Evolutionary conservation across 2,888 invertebrate genomes (phyloP).

Genomic region (Frankliniella fusca): DNA sequence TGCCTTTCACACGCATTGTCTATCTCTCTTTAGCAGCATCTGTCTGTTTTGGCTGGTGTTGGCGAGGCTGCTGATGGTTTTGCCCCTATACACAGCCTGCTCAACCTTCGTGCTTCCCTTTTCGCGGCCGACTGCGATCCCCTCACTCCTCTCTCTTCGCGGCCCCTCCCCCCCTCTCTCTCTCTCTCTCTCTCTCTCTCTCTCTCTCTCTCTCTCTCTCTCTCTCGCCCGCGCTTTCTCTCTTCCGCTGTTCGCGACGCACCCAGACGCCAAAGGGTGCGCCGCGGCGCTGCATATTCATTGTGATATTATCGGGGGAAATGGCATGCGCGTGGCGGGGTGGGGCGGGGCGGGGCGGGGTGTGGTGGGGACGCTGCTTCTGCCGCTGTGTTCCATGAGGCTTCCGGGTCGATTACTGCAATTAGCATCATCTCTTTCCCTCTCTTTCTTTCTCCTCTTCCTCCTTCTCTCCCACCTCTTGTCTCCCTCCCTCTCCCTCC

Average conservation of each 20-base stretch:
- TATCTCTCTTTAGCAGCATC: too few species aligned
- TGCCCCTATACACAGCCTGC: too few species aligned
- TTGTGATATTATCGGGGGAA: constrained; percentile 25
- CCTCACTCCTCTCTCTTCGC: too few species aligned
- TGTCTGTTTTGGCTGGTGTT: too few species aligned
- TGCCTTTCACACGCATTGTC: too few species aligned
- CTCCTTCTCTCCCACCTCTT: neutral
- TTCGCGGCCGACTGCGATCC: too few species aligned
- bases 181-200: neutral
- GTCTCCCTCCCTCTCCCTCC: neutral
- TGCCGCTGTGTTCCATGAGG: neutral
- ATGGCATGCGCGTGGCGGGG: constrained; percentile 12
- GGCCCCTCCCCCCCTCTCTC: neutral
- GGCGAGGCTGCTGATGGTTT: too few species aligned
- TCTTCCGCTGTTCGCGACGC: neutral
- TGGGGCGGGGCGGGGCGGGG: neutral
- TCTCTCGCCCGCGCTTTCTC: neutral
- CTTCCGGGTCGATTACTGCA: constrained; percentile 4
- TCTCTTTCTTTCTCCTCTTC: neutral
- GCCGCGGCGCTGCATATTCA: constrained; percentile 12
- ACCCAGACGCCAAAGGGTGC: constrained; percentile 16
- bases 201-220: neutral
- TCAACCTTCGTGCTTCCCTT: too few species aligned
- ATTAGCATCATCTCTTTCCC: constrained; percentile 5
- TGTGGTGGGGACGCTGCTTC: neutral